A percentile compares a stretch with the other conserved stretches of the same genome.
phyloP scores from a whole-genome alignment of 53 echinoderm and acorn worm species.

The Luidia sarsii region DNA sequence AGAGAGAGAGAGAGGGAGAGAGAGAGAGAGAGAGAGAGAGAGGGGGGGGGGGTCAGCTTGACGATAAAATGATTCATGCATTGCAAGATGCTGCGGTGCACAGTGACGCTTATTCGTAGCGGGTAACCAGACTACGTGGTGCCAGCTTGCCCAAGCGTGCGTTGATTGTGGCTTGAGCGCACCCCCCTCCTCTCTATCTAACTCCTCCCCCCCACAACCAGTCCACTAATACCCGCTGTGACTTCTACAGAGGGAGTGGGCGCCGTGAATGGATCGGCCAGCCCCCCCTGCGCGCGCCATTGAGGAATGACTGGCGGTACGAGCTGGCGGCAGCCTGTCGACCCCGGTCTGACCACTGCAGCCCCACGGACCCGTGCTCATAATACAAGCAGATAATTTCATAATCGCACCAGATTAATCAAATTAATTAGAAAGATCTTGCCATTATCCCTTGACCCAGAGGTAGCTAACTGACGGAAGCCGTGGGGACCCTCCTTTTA shows the following conservation, averaged over 20 bases:
- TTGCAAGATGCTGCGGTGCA: constrained; percentile 15
- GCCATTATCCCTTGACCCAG: constrained; percentile 21
- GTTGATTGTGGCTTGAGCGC: constrained; percentile 39
- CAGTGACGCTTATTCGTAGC: constrained; percentile 21
- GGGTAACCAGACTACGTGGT: constrained; percentile 35
- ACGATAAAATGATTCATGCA: too few species aligned
- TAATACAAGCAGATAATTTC: constrained; percentile 52
- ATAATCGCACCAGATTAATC: constrained; percentile 51
- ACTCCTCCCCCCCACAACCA: background rate
- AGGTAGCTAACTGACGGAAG: constrained; percentile 18
- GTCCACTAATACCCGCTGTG: background rate
- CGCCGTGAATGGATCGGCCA: background rate
- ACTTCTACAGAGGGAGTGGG: constrained; percentile 27
- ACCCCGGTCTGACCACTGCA: background rate
- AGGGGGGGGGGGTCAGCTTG: too few species aligned
- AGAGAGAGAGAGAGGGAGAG: too few species aligned
- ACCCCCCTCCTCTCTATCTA: too few species aligned
- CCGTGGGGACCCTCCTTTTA: too few species aligned
- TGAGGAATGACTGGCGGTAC: constrained; percentile 15
- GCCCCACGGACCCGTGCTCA: constrained; percentile 1
- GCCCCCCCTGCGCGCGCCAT: background rate
- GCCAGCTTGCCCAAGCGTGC: constrained; percentile 41
- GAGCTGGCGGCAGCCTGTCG: constrained; percentile 34
- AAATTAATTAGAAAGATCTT: constrained; percentile 50
- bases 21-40: too few species aligned